phyloP scores from a whole-genome alignment of 2,888 invertebrate species.

The Sepioteuthis lessoniana region DNA sequence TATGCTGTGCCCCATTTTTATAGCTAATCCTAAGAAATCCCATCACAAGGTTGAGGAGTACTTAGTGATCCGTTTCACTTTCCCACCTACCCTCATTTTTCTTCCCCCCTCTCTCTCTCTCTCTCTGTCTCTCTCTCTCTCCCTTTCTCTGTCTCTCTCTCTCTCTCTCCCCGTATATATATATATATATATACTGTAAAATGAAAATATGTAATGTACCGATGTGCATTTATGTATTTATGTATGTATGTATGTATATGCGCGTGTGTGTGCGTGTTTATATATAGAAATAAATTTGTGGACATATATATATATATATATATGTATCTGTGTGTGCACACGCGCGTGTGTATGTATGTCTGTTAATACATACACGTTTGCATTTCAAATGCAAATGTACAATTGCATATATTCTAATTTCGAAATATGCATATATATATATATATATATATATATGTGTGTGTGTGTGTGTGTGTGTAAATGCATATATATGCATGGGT shows the following conservation, averaged over 20 bases:
- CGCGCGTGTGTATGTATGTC: too few relatives aligned
- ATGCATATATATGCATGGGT: background rate
- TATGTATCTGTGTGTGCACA: too few relatives aligned
- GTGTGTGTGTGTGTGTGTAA: background rate
- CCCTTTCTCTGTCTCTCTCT: background rate
- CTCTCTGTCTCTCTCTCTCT: background rate
- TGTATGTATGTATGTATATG: too few relatives aligned
- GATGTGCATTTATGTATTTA: too few relatives aligned
- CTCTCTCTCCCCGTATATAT: background rate
- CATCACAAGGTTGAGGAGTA: constrained; percentile 6
- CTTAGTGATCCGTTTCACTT: background rate
- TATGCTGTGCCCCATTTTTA: background rate
- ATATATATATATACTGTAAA: background rate
- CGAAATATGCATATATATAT: background rate
- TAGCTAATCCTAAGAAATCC: background rate
- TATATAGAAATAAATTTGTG: too few relatives aligned
- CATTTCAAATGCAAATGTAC: too few relatives aligned
- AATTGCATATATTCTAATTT: too few relatives aligned
- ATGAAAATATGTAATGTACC: too few relatives aligned
- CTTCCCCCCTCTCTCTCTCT: background rate
- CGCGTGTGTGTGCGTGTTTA: too few relatives aligned
- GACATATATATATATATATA: too few relatives aligned
- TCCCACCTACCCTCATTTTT: too few relatives aligned
- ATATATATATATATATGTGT: background rate
- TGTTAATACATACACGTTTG: too few relatives aligned